Evolutionary conservation across 2,888 invertebrate genomes (phyloP).

Genomic region (Gymnocheta viridis): DNA sequence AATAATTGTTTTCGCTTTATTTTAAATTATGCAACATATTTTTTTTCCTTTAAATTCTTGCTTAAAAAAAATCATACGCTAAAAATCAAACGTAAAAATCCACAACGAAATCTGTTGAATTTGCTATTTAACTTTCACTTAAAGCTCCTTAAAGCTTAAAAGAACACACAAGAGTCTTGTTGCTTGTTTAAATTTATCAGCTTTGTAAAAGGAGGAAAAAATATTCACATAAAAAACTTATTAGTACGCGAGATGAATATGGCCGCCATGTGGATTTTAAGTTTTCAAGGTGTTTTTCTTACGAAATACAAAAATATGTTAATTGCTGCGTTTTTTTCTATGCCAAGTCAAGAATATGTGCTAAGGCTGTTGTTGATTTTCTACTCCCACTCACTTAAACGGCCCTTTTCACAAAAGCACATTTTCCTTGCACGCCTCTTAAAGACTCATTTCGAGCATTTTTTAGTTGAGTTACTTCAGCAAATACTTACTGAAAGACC

Average conservation of each 20-base stretch:
- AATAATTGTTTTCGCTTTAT: too few relatives aligned
- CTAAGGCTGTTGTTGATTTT: neutral
- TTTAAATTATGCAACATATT: too few relatives aligned
- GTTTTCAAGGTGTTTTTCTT: conserved; percentile 43
- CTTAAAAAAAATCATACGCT: neutral
- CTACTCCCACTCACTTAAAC: neutral
- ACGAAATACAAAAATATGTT: conserved; percentile 45
- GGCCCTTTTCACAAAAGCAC: neutral
- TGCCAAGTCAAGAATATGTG: neutral
- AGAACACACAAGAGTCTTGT: neutral
- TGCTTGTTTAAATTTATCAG: neutral
- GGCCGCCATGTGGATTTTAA: conserved; percentile 37
- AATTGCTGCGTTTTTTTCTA: conserved; percentile 42
- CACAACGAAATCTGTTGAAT: conserved; percentile 27
- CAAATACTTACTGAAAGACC: conserved; percentile 16
- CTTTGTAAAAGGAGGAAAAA: neutral
- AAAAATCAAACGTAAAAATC: neutral
- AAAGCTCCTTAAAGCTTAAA: conserved; percentile 22
- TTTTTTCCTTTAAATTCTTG: too few relatives aligned
- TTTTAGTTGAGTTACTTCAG: conserved; percentile 26
- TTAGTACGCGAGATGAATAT: conserved; percentile 1
- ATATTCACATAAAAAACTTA: neutral
- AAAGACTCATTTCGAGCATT: neutral
- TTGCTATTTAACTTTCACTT: conserved; percentile 42
- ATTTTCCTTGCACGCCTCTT: neutral